Percentiles rank a stretch among this genome's conserved stretches.
Evolutionary conservation across 1,140 invertebrate genomes (phyloP).

Genomic region (Halictus rubicundus): DNA sequence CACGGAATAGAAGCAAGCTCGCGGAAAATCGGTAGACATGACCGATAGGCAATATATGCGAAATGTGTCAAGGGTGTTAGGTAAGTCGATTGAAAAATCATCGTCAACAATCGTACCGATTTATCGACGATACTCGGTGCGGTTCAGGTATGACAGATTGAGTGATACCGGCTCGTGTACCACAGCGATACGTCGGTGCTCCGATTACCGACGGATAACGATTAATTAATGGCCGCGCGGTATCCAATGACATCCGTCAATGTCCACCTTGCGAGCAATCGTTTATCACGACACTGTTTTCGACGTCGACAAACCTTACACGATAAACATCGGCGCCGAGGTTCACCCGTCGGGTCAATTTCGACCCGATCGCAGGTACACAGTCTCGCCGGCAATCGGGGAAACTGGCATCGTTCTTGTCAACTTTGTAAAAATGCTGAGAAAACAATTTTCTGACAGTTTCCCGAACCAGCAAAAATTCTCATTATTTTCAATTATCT

Average conservation of each 20-base stretch:
- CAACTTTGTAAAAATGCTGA: too few species aligned
- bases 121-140: background rate
- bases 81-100: background rate
- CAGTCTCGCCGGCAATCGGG: too few species aligned
- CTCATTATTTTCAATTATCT: too few species aligned
- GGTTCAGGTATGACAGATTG: background rate
- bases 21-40: too few species aligned
- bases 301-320: background rate
- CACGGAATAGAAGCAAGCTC: too few species aligned
- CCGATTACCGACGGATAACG: slow-evolving; percentile 13
- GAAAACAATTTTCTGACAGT: too few species aligned
- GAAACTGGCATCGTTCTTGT: too few species aligned
- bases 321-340: background rate
- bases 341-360: too few species aligned
- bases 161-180: background rate
- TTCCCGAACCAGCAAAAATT: too few species aligned
- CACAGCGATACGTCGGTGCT: background rate
- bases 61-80: slow-evolving; percentile 1
- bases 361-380: too few species aligned
- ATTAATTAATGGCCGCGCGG: slow-evolving; percentile 12
- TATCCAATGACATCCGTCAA: slow-evolving; percentile 15
- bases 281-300: slow-evolving; percentile 3
- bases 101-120: background rate
- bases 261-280: slow-evolving; percentile 4
- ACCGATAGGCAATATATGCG: background rate